A percentile compares a stretch with the other conserved stretches of the same genome.
Conservation (phyloP, 2,888 invertebrate genomes). For the Enchytraeus crypticus region DNA sequence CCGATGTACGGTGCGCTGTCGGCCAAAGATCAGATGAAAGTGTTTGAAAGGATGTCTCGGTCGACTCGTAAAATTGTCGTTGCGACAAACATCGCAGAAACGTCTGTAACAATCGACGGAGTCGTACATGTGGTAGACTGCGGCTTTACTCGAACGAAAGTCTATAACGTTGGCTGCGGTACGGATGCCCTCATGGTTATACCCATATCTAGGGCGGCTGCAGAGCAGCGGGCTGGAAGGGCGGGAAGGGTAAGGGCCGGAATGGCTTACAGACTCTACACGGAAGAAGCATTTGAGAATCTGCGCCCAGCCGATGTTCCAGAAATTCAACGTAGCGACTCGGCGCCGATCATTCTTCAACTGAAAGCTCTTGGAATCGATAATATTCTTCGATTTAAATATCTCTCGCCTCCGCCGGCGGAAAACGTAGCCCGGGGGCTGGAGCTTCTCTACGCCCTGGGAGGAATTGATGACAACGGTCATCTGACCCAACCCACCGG, state of each 20-base stretch:
- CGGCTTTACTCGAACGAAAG: constrained; percentile 88
- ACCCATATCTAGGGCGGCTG: constrained; percentile 77
- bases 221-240: constrained; percentile 81
- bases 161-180: constrained; percentile 73
- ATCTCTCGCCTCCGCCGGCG: constrained; percentile 85
- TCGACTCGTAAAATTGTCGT: constrained; percentile 78
- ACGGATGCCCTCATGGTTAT: constrained; percentile 61
- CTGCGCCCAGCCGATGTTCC: constrained; percentile 68
- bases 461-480: constrained; percentile 66
- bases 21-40: constrained; percentile 59
- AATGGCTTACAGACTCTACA: constrained; percentile 53
- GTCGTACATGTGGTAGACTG: constrained; percentile 87
- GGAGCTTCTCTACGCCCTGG: constrained; percentile 76
- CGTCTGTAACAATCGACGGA: constrained; percentile 87
- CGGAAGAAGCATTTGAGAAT: constrained; percentile 65
- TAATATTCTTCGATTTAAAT: constrained; percentile 80
- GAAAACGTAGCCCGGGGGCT: constrained; percentile 72
- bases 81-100: constrained; percentile 93
- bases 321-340: constrained; percentile 82
- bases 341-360: constrained; percentile 75
- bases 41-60: constrained; percentile 62
- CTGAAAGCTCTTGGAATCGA: constrained; percentile 87
- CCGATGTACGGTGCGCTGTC: constrained; percentile 88
- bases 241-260: constrained; percentile 78
- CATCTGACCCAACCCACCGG: constrained; percentile 71